Evolutionary conservation across 2,797 vertebrate genomes (phyloP).

Genomic region (Crocodylus rhombifer): DNA sequence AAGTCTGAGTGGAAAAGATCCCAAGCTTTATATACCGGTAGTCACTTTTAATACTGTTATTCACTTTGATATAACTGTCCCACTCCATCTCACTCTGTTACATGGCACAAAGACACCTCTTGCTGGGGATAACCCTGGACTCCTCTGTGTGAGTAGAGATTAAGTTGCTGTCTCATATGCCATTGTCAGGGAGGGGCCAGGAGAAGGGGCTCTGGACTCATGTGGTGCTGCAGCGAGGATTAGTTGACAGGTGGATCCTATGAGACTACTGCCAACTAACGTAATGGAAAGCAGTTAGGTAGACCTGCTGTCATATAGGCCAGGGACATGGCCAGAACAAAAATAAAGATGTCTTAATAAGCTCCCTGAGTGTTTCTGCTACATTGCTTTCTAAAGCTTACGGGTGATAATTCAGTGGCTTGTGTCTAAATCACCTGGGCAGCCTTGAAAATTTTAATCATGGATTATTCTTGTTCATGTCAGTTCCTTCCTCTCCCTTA

Average conservation of each 20-base stretch:
- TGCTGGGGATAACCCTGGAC: background rate
- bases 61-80: background rate
- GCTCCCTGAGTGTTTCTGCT: background rate
- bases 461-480: background rate
- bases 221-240: no score
- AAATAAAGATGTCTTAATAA: background rate
- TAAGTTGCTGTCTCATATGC: background rate
- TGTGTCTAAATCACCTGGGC: background rate
- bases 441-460: background rate
- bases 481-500: background rate
- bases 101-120: background rate
- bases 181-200: background rate
- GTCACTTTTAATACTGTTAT: background rate
- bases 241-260: background rate
- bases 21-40: background rate
- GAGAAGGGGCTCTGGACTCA: background rate
- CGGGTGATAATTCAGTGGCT: background rate
- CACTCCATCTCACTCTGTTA: background rate
- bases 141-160: background rate
- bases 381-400: background rate
- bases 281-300: background rate
- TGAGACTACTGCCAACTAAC: background rate
- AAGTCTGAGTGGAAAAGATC: background rate
- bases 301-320: background rate
- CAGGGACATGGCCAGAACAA: background rate